Base-by-base conservation (phyloP, 2,797 vertebrate species). In the Streptopelia turtur region DNA sequence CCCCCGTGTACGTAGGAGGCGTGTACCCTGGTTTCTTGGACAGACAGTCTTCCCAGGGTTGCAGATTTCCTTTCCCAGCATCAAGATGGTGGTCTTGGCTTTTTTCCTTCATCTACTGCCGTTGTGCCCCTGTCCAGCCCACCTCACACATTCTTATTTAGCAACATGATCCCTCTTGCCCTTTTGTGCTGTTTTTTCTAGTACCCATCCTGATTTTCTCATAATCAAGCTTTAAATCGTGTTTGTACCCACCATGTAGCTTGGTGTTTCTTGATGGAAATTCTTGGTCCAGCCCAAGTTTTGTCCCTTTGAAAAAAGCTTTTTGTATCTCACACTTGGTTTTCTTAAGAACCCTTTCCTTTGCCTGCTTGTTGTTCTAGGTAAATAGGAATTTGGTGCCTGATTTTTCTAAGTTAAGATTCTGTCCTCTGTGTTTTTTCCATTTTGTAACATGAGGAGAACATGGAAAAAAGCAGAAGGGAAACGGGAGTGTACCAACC, bases 1-100 rank as follows among this genome's bases (percentile, higher is more conserved):
- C 76, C 50, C 10, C 8, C 1, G 13, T 16, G 28, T 64, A 20
- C 5, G 1, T 5, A 22, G 30, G 30, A 9, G 1, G 49, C 0
- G 3, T 30, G 56, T 52, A 66, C 45, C 43, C 1, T 0, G 1
- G 1, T 66, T 88, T 83, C 65, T 59, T 56, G 68, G 68, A 17
- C 0, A 37, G 63, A 15, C 1, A 10, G 6, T 14, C 33, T 95
- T 76, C 50, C 53, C 41, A 56, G 31, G 53, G 15, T 57, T 74
- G 45, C 49, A 22, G 47, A 31, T 35, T 47, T 90, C 45, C 31
- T 90, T 92, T 64, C 53, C 45, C 79, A 59, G n/a, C 13, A 25
- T 41, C 49, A 61, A 2, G 15, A 30, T 80, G 11, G 22, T 4
- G 7, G 21, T 53, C 18, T 61, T 57, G 37, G 11, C 21, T 60